These are phyloP conservation scores for Melikaiella ostensackeni DNA, from an alignment of 2,888 invertebrate species.

Conservation along the genomic window DNA sequence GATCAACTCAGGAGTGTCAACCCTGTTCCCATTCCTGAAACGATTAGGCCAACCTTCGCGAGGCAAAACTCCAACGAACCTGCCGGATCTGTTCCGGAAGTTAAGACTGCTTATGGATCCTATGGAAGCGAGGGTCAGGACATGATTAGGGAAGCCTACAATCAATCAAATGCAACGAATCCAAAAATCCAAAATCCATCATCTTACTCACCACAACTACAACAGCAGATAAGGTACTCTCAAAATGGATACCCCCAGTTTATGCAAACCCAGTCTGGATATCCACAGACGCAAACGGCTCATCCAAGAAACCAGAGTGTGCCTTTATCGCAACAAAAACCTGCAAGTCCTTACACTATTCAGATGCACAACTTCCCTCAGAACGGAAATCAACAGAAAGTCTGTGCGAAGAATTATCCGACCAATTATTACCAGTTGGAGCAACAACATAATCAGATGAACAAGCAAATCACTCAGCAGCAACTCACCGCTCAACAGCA, in stretches of 20 bases:
- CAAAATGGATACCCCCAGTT: constrained; percentile 68
- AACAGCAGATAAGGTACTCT: constrained; percentile 69
- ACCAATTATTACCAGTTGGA: constrained; percentile 70
- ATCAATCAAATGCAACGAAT: constrained; percentile 51
- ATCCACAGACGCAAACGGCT: constrained; percentile 68
- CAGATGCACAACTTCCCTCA: constrained; percentile 68
- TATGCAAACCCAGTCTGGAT: constrained; percentile 51
- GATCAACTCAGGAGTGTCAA: constrained; percentile 73
- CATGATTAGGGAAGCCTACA: constrained; percentile 61
- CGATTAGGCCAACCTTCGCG: constrained; percentile 57
- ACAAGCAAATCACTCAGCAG: constrained; percentile 70
- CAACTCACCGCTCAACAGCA: constrained; percentile 67
- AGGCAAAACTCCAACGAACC: constrained; percentile 67
- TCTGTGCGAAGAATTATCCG: constrained; percentile 66
- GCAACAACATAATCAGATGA: constrained; percentile 75
- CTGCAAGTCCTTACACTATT: constrained; percentile 71
- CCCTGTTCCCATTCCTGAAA: constrained; percentile 62
- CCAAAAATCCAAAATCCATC: constrained; percentile 44
- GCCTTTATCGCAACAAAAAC: constrained; percentile 70
- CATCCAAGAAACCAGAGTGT: constrained; percentile 69
- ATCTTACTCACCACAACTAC: constrained; percentile 66
- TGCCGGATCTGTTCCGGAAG: constrained; percentile 61
- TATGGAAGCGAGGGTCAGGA: constrained; percentile 63
- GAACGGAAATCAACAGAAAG: constrained; percentile 66
- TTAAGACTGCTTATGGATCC: constrained; percentile 51